Percentiles rank a stretch among this genome's conserved stretches.
Conservation (phyloP, 2,888 invertebrate genomes). For the Nemurella pictetii region DNA sequence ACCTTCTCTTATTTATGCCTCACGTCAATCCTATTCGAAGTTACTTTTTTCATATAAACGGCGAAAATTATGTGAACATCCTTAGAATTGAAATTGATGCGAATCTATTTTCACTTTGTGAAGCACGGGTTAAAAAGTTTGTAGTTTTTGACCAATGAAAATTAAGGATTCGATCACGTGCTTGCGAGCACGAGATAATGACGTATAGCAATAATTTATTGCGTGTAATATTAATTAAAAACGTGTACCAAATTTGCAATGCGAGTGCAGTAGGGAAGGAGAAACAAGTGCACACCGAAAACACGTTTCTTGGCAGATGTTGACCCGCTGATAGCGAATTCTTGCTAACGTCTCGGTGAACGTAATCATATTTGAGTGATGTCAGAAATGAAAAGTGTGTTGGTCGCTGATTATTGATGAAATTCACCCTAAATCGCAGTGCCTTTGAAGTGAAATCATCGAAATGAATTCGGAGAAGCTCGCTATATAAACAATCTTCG, state of each 20-base stretch:
- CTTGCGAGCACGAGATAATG: not conserved
- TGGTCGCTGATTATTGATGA: not conserved
- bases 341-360: not conserved
- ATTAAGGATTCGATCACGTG: slow-evolving; percentile 38
- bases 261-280: not conserved
- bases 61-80: not conserved
- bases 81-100: not conserved
- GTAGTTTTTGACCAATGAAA: slow-evolving; percentile 35
- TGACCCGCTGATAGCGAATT: not conserved
- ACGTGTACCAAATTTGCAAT: not conserved
- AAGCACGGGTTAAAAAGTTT: not conserved
- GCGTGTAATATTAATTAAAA: not conserved
- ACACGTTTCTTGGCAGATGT: not conserved
- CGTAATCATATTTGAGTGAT: not conserved
- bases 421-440: not conserved
- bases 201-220: not conserved
- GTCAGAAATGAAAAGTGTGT: not conserved
- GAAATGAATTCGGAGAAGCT: not conserved
- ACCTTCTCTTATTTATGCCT: slow-evolving; percentile 21
- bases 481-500: no score
- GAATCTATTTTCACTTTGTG: not conserved
- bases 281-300: not conserved
- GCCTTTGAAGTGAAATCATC: not conserved
- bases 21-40: not conserved
- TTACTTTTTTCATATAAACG: not conserved